phyloP scores from a whole-genome alignment of 2,888 invertebrate genomes.

The Parnassius smintheus region DNA sequence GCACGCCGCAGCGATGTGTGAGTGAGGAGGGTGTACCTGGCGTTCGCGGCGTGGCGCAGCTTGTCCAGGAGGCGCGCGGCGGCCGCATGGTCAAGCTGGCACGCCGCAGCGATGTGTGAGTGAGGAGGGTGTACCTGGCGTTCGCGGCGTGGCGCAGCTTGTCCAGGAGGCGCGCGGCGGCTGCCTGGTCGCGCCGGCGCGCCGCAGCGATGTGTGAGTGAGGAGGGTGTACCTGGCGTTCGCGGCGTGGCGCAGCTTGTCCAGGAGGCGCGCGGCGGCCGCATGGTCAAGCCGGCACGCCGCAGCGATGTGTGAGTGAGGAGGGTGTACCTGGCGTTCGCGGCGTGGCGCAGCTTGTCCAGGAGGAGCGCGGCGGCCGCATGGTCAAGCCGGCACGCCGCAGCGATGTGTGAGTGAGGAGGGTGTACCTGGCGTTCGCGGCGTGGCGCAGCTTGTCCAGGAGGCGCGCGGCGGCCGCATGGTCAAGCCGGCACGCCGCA shows the following conservation, averaged over 20 bases:
- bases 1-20: slow-evolving; percentile 92
- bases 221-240: slow-evolving; percentile 33
- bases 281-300: slow-evolving; percentile 96
- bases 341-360: slow-evolving; percentile 88
- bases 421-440: slow-evolving; percentile 39
- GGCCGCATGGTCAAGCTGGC: slow-evolving; percentile 95
- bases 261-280: slow-evolving; percentile 93
- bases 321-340: slow-evolving; percentile 36
- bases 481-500: slow-evolving; percentile 95
- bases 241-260: slow-evolving; percentile 86
- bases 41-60: slow-evolving; percentile 76
- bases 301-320: slow-evolving; percentile 86
- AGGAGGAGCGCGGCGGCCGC: slow-evolving; percentile 94
- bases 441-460: slow-evolving; percentile 90
- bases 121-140: slow-evolving; percentile 33
- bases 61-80: slow-evolving; percentile 96
- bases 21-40: slow-evolving; percentile 27
- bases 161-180: slow-evolving; percentile 94
- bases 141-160: slow-evolving; percentile 83
- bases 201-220: slow-evolving; percentile 93
- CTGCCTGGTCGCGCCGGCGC: slow-evolving; percentile 94
- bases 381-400: slow-evolving; percentile 95
- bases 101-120: slow-evolving; percentile 90
- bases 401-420: slow-evolving; percentile 85
- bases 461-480: slow-evolving; percentile 93